phyloP scores from a whole-genome alignment of 1,140 invertebrate species.

The Halyomorpha halys region DNA sequence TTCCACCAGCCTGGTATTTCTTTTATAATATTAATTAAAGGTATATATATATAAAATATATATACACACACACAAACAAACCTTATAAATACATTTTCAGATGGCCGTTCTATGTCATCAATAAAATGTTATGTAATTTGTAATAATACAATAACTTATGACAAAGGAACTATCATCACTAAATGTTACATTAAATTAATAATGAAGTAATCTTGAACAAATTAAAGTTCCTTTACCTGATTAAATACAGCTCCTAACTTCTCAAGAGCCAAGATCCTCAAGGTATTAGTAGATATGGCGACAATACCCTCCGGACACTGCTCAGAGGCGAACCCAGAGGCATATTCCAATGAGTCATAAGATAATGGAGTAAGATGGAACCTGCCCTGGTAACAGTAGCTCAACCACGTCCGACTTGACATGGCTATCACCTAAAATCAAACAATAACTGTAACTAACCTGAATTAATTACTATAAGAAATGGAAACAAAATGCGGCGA shows the following conservation, averaged over 20 bases:
- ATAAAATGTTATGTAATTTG: neutral
- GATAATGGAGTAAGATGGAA: constrained; percentile 93
- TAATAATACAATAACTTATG: neutral
- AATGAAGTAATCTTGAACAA: too few relatives aligned
- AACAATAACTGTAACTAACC: too few relatives aligned
- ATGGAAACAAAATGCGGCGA: too few relatives aligned
- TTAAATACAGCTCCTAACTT: constrained; percentile 98
- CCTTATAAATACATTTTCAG: constrained; percentile 9
- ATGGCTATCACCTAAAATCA: constrained; percentile 71
- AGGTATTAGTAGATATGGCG: constrained; percentile 94
- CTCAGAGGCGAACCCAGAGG: constrained; percentile 95
- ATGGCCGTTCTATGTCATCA: constrained; percentile 5
- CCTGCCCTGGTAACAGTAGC: constrained; percentile 95
- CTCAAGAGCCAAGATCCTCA: constrained; percentile 94
- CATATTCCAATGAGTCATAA: constrained; percentile 94
- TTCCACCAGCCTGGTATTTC: too few relatives aligned
- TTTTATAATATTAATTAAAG: too few relatives aligned
- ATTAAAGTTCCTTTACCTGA: constrained; percentile 45
- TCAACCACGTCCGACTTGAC: constrained; percentile 95
- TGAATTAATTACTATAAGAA: too few relatives aligned
- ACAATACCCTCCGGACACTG: constrained; percentile 99
- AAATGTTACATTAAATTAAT: neutral
- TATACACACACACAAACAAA: too few relatives aligned
- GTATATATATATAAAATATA: too few relatives aligned
- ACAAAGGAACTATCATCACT: neutral